Conservation (phyloP, 2,888 invertebrate genomes). For the Hypena proboscidalis region DNA sequence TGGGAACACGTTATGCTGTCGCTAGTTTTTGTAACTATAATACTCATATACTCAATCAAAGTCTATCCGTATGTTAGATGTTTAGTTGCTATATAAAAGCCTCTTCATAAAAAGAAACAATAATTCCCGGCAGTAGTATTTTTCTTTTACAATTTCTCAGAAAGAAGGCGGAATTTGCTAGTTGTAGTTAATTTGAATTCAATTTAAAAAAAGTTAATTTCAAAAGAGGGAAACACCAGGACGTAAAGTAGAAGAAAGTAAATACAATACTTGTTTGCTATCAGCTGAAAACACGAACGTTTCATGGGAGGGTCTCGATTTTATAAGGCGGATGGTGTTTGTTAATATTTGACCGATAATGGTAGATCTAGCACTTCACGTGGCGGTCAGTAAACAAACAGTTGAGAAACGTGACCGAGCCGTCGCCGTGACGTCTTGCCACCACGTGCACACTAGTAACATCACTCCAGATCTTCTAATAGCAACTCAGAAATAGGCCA, state of each 20-base stretch:
- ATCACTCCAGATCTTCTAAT: constrained; percentile 15
- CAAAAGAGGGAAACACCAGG: no score
- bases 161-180: no score
- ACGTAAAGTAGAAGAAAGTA: no score
- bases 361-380: constrained; percentile 50
- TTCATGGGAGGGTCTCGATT: not conserved
- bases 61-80: no score
- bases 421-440: constrained; percentile 45
- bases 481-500: constrained; percentile 22
- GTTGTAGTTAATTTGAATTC: no score
- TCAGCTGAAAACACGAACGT: not conserved
- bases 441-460: constrained; percentile 43
- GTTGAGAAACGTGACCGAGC: constrained; percentile 55
- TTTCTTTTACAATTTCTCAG: no score
- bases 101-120: no score
- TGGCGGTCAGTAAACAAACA: constrained; percentile 59
- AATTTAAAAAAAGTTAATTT: no score
- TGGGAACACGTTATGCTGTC: constrained; percentile 13
- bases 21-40: constrained; percentile 1
- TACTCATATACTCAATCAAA: no score
- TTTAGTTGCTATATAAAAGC: no score
- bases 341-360: constrained; percentile 31
- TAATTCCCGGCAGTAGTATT: no score
- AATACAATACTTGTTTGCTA: no score
- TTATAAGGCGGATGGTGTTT: constrained; percentile 8